Base-by-base conservation (phyloP, 2,888 invertebrate species). In the Sericinus montela region DNA sequence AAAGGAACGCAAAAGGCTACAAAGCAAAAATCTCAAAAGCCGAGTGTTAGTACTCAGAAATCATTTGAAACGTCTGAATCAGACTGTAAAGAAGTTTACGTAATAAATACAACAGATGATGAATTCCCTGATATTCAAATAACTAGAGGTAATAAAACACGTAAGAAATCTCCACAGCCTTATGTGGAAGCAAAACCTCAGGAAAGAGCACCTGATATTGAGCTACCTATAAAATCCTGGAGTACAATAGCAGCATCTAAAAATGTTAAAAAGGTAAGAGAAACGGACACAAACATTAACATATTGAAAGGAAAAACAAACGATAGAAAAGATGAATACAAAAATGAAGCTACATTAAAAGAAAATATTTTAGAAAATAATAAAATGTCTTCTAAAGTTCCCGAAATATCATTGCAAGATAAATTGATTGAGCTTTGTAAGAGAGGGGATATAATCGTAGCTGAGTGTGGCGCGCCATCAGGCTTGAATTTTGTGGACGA, bases 211-310 rank as follows among this genome's bases (percentile, higher is more conserved):
- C 48, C 61, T 2, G 50, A 64, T 11, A 51, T 60, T 25, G 78
- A 77, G 16, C 75, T 75, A 55, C 79, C 77, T 2, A 72, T 77
- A 19, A 87, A 86, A 67, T 89, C 90, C 10, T 91, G 91, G 91
- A 91, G 90, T 62, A 86, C 85, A 38, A 83, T 91, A 56, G 89
- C 90, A 34, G 86, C 90, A 1, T 69, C 75, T 13, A 81, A 76
- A 60, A 75, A 48, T 55, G 54, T 63, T 30, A 68, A 73, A 52
- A 80, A 69, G 52, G 39, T 54, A 7, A 64, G 70, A 45, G 67
- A 69, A 13, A 50, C 54, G 32, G 54, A 56, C 43, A 37, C 34
- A 23, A 42, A 28, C n/a, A n/a, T n/a, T 23, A 46, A 34, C 53
- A 16, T 16, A 13, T 11, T 11, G 1, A 45, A 30, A 8, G 45